A percentile compares a stretch with the other conserved stretches of the same genome.
Evolutionary conservation across 2,797 vertebrate genomes (phyloP).

Genomic region (Denticeps clupeoides): DNA sequence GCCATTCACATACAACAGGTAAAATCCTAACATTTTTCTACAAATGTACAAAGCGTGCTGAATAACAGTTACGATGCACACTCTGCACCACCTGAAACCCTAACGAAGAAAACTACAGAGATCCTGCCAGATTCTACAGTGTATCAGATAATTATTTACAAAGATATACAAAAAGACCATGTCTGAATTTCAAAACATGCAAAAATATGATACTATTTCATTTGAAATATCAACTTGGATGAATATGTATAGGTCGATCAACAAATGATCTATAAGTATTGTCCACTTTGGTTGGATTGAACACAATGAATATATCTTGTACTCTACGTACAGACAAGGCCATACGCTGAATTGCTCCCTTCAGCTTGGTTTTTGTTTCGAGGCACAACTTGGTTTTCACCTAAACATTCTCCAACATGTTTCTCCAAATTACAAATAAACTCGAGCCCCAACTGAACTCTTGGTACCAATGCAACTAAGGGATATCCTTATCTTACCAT

Average conservation of each 20-base stretch:
- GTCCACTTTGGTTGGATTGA: conserved; percentile 54
- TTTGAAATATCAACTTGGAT: conserved; percentile 60
- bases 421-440: no score
- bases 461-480: no score
- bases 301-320: conserved; percentile 16
- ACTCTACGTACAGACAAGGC: no score
- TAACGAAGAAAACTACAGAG: conserved; percentile 30
- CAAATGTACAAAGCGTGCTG: conserved; percentile 50
- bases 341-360: conserved; percentile 7
- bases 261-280: conserved; percentile 58
- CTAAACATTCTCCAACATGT: neutral
- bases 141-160: conserved; percentile 69
- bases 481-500: no score
- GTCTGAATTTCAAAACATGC: conserved; percentile 58
- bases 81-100: no score
- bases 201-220: conserved; percentile 58
- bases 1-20: no score
- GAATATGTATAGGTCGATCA: conserved; percentile 48
- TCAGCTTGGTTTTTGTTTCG: conserved; percentile 7
- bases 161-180: conserved; percentile 67
- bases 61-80: no score
- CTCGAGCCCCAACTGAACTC: no score
- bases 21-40: conserved; percentile 39
- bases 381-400: no score
- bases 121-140: conserved; percentile 39